Evolutionary conservation across 2,797 vertebrate species (phyloP).

Genomic region (Salarias fasciatus): DNA sequence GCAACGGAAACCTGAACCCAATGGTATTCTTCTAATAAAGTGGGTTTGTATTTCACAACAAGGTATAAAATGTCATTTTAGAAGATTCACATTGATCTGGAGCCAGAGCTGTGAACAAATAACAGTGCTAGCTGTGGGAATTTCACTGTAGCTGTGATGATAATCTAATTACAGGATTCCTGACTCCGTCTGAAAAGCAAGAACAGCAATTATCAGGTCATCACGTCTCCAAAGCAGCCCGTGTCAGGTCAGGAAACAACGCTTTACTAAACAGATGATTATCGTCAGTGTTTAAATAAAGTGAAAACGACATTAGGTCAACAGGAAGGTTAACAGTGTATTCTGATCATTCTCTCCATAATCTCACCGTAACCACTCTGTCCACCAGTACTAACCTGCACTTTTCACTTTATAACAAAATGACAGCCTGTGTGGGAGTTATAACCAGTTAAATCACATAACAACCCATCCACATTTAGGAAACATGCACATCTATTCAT

Average conservation of each 20-base stretch:
- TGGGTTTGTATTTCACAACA: too few relatives aligned
- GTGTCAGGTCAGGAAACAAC: conserved; percentile 1
- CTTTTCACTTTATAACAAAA: background rate
- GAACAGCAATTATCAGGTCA: background rate
- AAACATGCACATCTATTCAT: too few relatives aligned
- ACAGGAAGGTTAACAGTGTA: conserved; percentile 19
- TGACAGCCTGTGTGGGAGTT: background rate
- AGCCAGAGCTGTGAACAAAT: conserved; percentile 1
- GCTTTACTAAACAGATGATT: conserved; percentile 33
- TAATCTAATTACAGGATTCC: background rate
- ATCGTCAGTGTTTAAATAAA: conserved; percentile 17
- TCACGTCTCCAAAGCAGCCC: background rate
- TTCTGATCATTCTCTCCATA: conserved; percentile 7
- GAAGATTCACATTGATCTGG: conserved; percentile 1
- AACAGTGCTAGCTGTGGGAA: background rate
- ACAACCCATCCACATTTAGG: too few relatives aligned
- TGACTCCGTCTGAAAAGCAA: background rate
- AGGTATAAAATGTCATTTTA: background rate
- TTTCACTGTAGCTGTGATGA: background rate
- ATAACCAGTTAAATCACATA: background rate
- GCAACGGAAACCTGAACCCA: too few relatives aligned
- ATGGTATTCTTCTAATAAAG: too few relatives aligned
- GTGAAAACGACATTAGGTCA: conserved; percentile 9
- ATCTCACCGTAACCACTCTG: conserved; percentile 8
- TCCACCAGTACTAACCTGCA: conserved; percentile 10